These are phyloP conservation scores for Pollenia griseotomentosa DNA, from an alignment of 2,888 invertebrate species.

Conservation along the genomic window DNA sequence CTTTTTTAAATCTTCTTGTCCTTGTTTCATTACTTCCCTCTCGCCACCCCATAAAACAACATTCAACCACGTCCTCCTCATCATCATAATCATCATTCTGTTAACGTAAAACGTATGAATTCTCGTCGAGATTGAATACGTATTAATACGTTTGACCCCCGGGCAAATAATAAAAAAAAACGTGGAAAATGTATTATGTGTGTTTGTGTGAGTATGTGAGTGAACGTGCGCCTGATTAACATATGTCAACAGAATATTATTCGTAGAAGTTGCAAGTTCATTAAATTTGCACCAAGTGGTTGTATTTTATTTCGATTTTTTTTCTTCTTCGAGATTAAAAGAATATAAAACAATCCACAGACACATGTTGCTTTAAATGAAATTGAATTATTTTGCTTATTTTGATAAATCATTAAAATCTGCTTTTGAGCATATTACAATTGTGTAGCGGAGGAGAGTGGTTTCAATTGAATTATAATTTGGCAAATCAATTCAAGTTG, in stretches of 20 bases:
- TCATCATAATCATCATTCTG: constrained; percentile 31
- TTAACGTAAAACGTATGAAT: constrained; percentile 67
- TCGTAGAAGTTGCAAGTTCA: constrained; percentile 32
- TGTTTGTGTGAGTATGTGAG: constrained; percentile 45
- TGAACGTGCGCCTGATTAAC: constrained; percentile 84
- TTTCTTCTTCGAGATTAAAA: constrained; percentile 1
- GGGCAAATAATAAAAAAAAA: constrained; percentile 66
- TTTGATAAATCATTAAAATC: constrained; percentile 80
- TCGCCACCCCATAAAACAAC: background rate
- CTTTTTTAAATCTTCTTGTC: constrained; percentile 53
- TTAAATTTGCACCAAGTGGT: constrained; percentile 44
- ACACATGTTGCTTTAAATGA: constrained; percentile 70
- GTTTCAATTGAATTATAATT: constrained; percentile 35
- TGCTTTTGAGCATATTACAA: constrained; percentile 43
- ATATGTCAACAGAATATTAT: constrained; percentile 83
- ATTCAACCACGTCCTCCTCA: background rate
- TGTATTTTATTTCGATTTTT: constrained; percentile 42
- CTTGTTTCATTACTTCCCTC: constrained; percentile 46
- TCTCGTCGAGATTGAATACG: constrained; percentile 81
- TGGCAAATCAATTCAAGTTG: constrained; percentile 35
- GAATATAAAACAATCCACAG: constrained; percentile 16
- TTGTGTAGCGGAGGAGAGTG: constrained; percentile 29
- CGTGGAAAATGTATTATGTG: constrained; percentile 74
- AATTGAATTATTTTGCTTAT: constrained; percentile 81
- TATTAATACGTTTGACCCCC: constrained; percentile 83